phyloP scores from a whole-genome alignment of 2,113 vertebrate species.

The Erythrolamprus reginae region DNA sequence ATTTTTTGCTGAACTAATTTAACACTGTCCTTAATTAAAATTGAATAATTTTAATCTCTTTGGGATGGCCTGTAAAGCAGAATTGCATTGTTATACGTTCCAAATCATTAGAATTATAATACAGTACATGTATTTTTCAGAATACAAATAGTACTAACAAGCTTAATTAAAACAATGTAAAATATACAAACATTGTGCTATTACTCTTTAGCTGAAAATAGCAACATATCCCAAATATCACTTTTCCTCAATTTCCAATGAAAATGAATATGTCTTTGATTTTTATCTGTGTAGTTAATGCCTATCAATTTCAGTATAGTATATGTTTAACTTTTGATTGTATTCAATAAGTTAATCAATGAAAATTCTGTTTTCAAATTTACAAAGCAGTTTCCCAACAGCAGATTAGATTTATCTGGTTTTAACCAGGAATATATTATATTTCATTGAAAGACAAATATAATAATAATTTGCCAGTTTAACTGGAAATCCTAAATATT shows the following conservation, averaged over 20 bases:
- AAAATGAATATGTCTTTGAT: neutral
- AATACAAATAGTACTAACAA: neutral
- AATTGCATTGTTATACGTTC: neutral
- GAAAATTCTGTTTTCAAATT: slow-evolving; percentile 1
- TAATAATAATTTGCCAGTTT: slow-evolving; percentile 57
- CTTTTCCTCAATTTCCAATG: neutral
- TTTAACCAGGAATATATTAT: slow-evolving; percentile 59
- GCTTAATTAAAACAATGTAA: neutral
- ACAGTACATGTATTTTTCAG: slow-evolving; percentile 33
- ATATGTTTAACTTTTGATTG: neutral
- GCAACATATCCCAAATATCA: neutral
- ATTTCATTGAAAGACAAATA: slow-evolving; percentile 52
- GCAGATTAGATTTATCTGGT: slow-evolving; percentile 48
- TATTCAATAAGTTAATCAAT: neutral
- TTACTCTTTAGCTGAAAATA: neutral
- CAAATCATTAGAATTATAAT: slow-evolving; percentile 12
- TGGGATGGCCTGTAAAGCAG: neutral
- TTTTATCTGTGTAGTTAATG: neutral
- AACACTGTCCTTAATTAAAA: neutral
- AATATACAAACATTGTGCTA: neutral
- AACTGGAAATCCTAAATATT: slow-evolving; percentile 56
- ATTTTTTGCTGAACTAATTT: neutral
- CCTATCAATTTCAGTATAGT: neutral
- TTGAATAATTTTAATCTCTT: neutral
- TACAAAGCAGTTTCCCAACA: neutral